A percentile compares a stretch with the other conserved stretches of the same genome.
Conservation (phyloP, 1,140 invertebrate species). For the Lepidurus arcticus region DNA sequence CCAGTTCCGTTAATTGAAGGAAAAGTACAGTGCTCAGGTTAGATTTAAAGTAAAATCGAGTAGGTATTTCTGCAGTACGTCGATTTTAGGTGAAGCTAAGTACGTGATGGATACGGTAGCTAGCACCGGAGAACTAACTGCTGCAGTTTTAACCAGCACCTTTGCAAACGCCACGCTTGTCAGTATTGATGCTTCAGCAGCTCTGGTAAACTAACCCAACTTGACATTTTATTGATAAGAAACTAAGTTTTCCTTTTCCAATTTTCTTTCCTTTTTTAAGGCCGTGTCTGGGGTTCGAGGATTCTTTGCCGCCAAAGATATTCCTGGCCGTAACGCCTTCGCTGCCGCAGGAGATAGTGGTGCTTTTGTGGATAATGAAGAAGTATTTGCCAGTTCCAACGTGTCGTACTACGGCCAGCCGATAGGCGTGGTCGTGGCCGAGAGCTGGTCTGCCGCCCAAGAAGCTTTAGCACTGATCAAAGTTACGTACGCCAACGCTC, state of each 20-base stretch:
- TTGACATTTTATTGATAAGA: neutral
- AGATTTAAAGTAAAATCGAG: neutral
- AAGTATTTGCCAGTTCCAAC: constrained; percentile 32
- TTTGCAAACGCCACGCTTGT: constrained; percentile 44
- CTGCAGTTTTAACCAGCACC: constrained; percentile 45
- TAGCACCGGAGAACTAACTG: constrained; percentile 44
- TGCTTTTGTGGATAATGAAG: constrained; percentile 30
- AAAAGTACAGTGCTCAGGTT: constrained; percentile 59
- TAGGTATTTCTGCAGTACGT: neutral
- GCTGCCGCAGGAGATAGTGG: neutral
- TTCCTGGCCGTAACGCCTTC: neutral
- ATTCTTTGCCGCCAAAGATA: neutral
- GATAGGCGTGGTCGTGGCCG: constrained; percentile 27
- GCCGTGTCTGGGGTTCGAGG: neutral
- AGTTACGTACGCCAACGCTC: constrained; percentile 32
- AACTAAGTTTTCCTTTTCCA: neutral
- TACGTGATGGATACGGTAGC: constrained; percentile 48
- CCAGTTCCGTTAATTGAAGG: constrained; percentile 70
- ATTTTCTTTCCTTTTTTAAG: neutral
- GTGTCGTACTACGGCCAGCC: constrained; percentile 33
- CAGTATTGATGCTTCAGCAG: constrained; percentile 42
- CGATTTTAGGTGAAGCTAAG: constrained; percentile 45
- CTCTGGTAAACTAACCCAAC: constrained; percentile 38
- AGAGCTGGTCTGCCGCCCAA: constrained; percentile 17
- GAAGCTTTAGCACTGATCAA: constrained; percentile 38